A percentile compares a stretch with the other conserved stretches of the same genome.
Conservation (phyloP, 2,797 vertebrate species). For the Macropodus opercularis region DNA sequence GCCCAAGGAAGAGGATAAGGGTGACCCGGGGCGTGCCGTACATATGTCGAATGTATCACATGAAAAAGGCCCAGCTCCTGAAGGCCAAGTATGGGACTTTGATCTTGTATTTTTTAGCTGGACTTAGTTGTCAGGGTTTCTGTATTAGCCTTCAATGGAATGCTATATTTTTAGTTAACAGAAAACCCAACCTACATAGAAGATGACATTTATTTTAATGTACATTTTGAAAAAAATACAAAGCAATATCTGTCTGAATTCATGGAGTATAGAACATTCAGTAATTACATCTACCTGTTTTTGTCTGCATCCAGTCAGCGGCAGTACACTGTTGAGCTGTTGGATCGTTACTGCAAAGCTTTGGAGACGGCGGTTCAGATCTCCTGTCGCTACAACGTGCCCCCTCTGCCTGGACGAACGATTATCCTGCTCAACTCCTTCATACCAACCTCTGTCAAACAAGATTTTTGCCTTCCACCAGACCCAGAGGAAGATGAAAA, state of each 20-base stretch:
- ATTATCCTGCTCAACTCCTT: slow-evolving; percentile 57
- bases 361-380: slow-evolving; percentile 85
- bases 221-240: no score
- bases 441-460: accelerated
- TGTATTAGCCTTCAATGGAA: no score
- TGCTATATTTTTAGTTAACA: no score
- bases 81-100: slow-evolving; percentile 72
- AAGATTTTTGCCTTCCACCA: slow-evolving; percentile 73
- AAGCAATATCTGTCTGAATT: no score
- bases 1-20: slow-evolving; percentile 50
- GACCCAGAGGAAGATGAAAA: slow-evolving; percentile 9
- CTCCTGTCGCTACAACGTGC: slow-evolving; percentile 85
- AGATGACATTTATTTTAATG: no score
- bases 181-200: neutral
- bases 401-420: slow-evolving; percentile 86
- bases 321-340: slow-evolving; percentile 55
- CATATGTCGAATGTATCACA: slow-evolving; percentile 73
- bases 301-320: slow-evolving; percentile 53
- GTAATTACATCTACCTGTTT: neutral
- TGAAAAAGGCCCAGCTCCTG: slow-evolving; percentile 66
- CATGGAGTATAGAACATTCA: neutral
- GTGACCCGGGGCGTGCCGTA: slow-evolving; percentile 76
- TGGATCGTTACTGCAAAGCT: slow-evolving; percentile 83
- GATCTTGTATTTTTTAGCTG: neutral
- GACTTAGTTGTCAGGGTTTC: neutral